Conservation (phyloP, 2,797 vertebrate genomes). For the Heterohyrax brucei region DNA sequence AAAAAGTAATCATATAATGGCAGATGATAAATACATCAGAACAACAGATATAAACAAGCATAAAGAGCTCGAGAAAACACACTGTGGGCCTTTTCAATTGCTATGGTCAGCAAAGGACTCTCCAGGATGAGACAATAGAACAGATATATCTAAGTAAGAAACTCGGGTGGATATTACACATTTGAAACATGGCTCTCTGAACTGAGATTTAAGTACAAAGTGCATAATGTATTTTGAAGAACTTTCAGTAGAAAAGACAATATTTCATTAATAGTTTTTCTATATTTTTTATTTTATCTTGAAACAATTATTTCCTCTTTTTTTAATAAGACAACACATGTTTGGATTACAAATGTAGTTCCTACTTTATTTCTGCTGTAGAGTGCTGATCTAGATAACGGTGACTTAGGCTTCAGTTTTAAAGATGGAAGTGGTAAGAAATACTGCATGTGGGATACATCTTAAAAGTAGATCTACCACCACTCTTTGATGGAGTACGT, state of each 20-base stretch:
- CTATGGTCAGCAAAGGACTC: background rate
- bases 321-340: constrained; percentile 46
- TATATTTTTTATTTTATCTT: constrained; percentile 6
- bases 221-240: constrained; percentile 22
- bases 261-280: background rate
- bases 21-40: background rate
- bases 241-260: constrained; percentile 13
- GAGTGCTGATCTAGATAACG: background rate
- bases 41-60: background rate
- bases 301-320: constrained; percentile 7
- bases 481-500: background rate
- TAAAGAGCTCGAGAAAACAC: background rate
- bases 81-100: background rate
- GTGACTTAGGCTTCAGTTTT: constrained; percentile 18
- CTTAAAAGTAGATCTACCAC: background rate
- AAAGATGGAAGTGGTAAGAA: background rate
- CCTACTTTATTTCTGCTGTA: background rate
- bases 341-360: constrained; percentile 15
- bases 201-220: constrained; percentile 22
- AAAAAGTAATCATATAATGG: background rate
- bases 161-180: background rate
- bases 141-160: constrained; percentile 1
- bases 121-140: background rate
- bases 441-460: background rate
- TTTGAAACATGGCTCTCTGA: constrained; percentile 5